A percentile compares a stretch with the other conserved stretches of the same genome.
Conservation (phyloP, 1,140 invertebrate genomes). For the Zeugodacus cucurbitae region DNA sequence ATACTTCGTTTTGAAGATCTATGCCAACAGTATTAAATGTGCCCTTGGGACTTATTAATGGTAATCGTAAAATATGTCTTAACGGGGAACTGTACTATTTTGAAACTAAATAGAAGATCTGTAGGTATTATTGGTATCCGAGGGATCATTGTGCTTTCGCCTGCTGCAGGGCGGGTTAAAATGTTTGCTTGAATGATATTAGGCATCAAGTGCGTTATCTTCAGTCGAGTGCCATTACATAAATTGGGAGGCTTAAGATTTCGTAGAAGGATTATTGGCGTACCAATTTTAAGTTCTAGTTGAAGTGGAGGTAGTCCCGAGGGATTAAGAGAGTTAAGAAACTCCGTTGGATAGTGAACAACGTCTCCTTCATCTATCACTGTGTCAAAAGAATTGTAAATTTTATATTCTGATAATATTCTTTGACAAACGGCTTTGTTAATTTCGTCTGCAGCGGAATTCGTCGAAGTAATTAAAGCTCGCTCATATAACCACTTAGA, state of each 20-base stretch:
- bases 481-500: constrained; percentile 12
- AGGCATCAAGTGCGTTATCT: too few species aligned
- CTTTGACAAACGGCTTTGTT: background rate
- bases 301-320: constrained; percentile 63
- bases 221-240: too few species aligned
- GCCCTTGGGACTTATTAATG: too few species aligned
- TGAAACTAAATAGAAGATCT: too few species aligned
- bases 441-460: background rate
- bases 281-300: constrained; percentile 66
- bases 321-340: constrained; percentile 65
- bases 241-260: constrained; percentile 66
- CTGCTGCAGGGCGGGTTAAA: too few species aligned
- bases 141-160: too few species aligned
- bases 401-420: background rate
- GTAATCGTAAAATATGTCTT: too few species aligned
- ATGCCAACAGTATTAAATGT: too few species aligned
- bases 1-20: too few species aligned
- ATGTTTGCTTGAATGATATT: too few species aligned
- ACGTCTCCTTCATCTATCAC: constrained; percentile 58
- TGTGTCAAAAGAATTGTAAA: constrained; percentile 64
- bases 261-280: constrained; percentile 54
- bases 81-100: too few species aligned
- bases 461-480: background rate
- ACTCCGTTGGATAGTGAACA: constrained; percentile 65
- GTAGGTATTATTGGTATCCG: too few species aligned